phyloP scores from a whole-genome alignment of 1,140 invertebrate species.

The Hylyphantes graminicola region DNA sequence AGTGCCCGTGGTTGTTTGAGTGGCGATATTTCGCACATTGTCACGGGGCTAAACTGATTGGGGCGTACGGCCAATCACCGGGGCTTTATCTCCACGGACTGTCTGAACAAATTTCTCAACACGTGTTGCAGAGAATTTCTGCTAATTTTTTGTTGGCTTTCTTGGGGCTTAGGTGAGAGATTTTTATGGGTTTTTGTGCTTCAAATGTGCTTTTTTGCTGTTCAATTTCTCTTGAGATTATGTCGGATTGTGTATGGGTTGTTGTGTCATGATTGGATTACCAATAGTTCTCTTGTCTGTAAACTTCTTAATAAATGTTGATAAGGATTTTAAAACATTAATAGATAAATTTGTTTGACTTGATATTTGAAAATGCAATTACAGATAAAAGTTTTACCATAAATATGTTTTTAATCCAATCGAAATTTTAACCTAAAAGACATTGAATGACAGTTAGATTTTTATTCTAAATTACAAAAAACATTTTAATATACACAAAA shows the following conservation, averaged over 20 bases:
- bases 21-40: slow-evolving; percentile 30
- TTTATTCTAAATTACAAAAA: too few relatives aligned
- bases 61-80: slow-evolving; percentile 19
- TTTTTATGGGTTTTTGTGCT: slow-evolving; percentile 8
- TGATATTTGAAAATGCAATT: too few relatives aligned
- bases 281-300: too few relatives aligned
- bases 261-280: not conserved
- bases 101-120: slow-evolving; percentile 49
- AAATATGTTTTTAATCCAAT: too few relatives aligned
- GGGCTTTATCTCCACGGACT: slow-evolving; percentile 31
- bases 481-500: too few relatives aligned
- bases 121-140: slow-evolving; percentile 48
- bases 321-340: too few relatives aligned
- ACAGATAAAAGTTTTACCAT: too few relatives aligned
- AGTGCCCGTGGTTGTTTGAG: not conserved
- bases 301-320: too few relatives aligned
- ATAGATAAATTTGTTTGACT: too few relatives aligned
- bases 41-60: slow-evolving; percentile 56
- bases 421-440: too few relatives aligned
- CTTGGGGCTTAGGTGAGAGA: not conserved
- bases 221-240: not conserved
- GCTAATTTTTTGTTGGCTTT: slow-evolving; percentile 37
- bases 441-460: too few relatives aligned
- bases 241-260: not conserved
- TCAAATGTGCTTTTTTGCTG: not conserved